phyloP scores from a whole-genome alignment of 2,797 vertebrate genomes.

The Fringilla coelebs region DNA sequence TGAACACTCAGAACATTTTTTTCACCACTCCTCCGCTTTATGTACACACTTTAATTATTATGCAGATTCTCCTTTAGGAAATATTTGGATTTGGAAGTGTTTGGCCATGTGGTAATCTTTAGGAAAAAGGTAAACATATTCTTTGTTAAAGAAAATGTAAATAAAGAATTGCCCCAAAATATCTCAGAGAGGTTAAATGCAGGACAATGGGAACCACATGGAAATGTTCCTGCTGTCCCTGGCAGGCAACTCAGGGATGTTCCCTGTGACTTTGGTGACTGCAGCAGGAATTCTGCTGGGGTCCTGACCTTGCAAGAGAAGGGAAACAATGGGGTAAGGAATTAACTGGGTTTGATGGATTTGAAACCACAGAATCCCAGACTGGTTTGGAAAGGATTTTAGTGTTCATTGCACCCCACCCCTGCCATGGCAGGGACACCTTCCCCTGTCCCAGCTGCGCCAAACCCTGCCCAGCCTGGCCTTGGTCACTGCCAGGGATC shows the following conservation, averaged over 20 bases:
- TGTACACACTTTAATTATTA: constrained; percentile 56
- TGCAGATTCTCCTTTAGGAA: constrained; percentile 55
- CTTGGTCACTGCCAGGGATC: not conserved
- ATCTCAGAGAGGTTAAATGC: constrained; percentile 69
- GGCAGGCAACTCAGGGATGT: not conserved
- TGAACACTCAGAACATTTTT: not conserved
- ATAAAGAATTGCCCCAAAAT: constrained; percentile 69
- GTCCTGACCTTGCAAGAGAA: not conserved
- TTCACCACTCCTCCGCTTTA: not conserved
- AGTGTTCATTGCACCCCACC: fast-evolving
- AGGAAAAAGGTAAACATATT: constrained; percentile 74
- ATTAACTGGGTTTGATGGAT: constrained; percentile 16
- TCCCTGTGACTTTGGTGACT: not conserved
- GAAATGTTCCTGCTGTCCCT: not conserved
- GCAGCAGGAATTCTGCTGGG: not conserved
- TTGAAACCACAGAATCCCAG: not conserved
- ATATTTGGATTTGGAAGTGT: constrained; percentile 78
- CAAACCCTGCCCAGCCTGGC: not conserved
- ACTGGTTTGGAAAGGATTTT: not conserved
- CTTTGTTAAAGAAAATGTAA: constrained; percentile 75
- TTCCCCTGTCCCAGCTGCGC: not conserved
- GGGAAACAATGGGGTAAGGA: not conserved
- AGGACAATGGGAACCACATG: constrained; percentile 78
- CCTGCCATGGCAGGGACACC: not conserved
- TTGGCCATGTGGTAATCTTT: constrained; percentile 78